A percentile compares a stretch with the other conserved stretches of the same genome.
Evolutionary conservation across 2,888 invertebrate genomes (phyloP).

Genomic region (Diadegma fenestrale): DNA sequence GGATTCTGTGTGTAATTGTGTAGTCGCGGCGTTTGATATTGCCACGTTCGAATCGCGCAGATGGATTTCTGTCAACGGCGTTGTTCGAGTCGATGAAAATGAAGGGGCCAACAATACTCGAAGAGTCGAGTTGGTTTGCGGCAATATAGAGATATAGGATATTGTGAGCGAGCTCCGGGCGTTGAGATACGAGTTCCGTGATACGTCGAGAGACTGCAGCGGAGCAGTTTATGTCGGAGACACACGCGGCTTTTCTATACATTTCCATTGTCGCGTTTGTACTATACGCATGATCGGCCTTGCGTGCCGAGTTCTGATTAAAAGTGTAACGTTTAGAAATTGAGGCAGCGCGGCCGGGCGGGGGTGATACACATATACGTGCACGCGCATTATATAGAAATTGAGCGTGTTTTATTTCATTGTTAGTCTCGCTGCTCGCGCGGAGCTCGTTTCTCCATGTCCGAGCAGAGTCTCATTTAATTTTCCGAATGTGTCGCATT

Average conservation of each 20-base stretch:
- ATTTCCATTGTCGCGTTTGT: slow-evolving; percentile 61
- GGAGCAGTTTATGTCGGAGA: slow-evolving; percentile 53
- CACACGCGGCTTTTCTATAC: slow-evolving; percentile 47
- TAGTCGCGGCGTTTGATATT: slow-evolving; percentile 60
- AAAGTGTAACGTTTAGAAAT: slow-evolving; percentile 79
- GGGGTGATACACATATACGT: slow-evolving; percentile 43
- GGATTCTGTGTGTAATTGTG: slow-evolving; percentile 58
- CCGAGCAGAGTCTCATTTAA: slow-evolving; percentile 40
- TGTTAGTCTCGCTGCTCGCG: neutral
- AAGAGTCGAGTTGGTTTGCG: slow-evolving; percentile 7
- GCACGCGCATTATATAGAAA: neutral
- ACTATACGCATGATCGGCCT: slow-evolving; percentile 74
- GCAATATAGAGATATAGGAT: slow-evolving; percentile 11
- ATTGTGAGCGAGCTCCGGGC: neutral
- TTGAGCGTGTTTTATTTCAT: slow-evolving; percentile 11
- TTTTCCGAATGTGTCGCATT: slow-evolving; percentile 35
- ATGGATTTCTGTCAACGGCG: slow-evolving; percentile 66
- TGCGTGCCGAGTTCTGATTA: slow-evolving; percentile 77
- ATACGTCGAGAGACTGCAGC: slow-evolving; percentile 23
- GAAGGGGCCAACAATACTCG: slow-evolving; percentile 56
- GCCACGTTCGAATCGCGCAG: slow-evolving; percentile 64
- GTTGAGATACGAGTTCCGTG: slow-evolving; percentile 44
- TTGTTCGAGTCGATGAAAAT: slow-evolving; percentile 58
- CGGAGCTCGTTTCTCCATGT: slow-evolving; percentile 32
- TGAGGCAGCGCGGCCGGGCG: slow-evolving; percentile 51